Evolutionary conservation across 1,140 invertebrate genomes (phyloP).

Genomic region (Drosophila setifemur): DNA sequence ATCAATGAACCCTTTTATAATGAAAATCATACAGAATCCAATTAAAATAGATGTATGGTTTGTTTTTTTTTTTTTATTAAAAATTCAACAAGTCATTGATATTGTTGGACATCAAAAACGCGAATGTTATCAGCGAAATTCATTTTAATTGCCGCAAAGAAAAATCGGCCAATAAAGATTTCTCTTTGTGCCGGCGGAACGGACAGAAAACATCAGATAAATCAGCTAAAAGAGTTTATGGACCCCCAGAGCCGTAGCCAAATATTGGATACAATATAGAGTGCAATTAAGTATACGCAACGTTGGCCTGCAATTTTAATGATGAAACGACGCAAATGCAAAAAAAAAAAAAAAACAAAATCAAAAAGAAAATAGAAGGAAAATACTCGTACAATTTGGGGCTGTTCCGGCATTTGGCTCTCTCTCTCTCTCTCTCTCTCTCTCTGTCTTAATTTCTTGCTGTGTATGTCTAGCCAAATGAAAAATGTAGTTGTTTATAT

Average conservation of each 20-base stretch:
- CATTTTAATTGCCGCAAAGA: constrained; percentile 16
- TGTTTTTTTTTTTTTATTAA: too few species aligned
- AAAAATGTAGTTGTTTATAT: constrained; percentile 55
- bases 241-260: background rate
- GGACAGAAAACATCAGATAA: constrained; percentile 9
- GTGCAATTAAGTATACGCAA: constrained; percentile 61
- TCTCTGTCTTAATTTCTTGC: background rate
- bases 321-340: constrained; percentile 5
- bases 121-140: constrained; percentile 2
- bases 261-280: constrained; percentile 14
- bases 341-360: background rate
- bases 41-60: too few species aligned
- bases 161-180: constrained; percentile 11
- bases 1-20: too few species aligned
- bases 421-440: background rate
- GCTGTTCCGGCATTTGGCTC: background rate
- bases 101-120: background rate
- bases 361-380: too few species aligned
- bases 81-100: constrained; percentile 12
- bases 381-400: too few species aligned
- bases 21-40: too few species aligned
- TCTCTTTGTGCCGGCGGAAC: constrained; percentile 5
- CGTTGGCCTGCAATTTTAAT: constrained; percentile 35
- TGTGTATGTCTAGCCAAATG: background rate
- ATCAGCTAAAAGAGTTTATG: constrained; percentile 33